phyloP scores from a whole-genome alignment of 2,113 vertebrate species.

The Daphoenositta chrysoptera region DNA sequence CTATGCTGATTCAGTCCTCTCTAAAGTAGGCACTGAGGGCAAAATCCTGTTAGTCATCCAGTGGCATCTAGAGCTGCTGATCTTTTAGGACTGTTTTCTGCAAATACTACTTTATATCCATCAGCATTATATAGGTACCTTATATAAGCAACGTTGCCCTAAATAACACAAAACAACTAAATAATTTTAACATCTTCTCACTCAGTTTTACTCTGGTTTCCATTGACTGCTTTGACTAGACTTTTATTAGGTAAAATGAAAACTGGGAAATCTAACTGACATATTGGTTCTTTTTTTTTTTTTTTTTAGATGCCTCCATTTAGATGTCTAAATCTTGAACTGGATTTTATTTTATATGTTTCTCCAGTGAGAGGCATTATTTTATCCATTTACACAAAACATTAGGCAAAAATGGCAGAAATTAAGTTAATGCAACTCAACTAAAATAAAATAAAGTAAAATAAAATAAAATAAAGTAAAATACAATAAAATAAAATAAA shows the following conservation, averaged over 20 bases:
- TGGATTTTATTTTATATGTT: not conserved
- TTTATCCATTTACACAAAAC: not conserved
- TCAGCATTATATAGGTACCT: not conserved
- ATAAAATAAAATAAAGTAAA: not conserved
- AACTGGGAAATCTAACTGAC: not conserved
- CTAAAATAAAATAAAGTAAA: not conserved
- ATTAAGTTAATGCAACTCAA: not conserved
- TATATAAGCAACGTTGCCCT: not conserved
- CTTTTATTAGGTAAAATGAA: not conserved
- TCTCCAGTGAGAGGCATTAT: not conserved
- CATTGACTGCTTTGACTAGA: not conserved
- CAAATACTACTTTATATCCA: not conserved
- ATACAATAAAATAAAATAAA: not conserved
- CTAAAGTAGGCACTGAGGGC: not conserved
- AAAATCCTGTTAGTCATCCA: not conserved
- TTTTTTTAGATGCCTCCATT: not conserved
- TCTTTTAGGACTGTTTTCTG: not conserved
- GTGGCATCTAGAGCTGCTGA: not conserved
- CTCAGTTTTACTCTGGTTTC: not conserved
- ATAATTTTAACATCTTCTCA: not conserved
- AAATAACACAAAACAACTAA: not conserved
- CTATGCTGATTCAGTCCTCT: not conserved
- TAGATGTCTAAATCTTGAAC: not conserved
- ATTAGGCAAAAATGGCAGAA: not conserved
- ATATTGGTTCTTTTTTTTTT: too few relatives aligned